Percentiles rank a stretch among this genome's conserved stretches.
Evolutionary conservation across 2,888 invertebrate genomes (phyloP).

Genomic region (Apotomis capreana): DNA sequence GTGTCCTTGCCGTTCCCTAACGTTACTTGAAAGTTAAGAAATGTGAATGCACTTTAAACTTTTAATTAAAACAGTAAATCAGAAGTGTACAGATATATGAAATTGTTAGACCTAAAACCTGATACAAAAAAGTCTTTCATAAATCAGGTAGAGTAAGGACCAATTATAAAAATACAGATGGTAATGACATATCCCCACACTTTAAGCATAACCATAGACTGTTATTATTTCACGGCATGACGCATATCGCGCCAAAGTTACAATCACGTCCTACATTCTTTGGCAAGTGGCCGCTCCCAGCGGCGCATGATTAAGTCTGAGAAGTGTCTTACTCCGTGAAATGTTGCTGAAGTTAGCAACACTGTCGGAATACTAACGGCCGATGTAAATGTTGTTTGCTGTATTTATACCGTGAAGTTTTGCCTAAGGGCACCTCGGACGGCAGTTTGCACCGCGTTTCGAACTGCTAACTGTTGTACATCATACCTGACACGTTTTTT

Average conservation of each 20-base stretch:
- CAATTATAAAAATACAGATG: too few species aligned
- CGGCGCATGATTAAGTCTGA: conserved; percentile 64
- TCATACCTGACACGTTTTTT: conserved; percentile 50
- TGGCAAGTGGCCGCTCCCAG: conserved; percentile 39
- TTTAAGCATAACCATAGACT: too few species aligned
- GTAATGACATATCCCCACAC: too few species aligned
- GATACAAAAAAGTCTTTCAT: too few species aligned
- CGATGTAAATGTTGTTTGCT: conserved; percentile 67
- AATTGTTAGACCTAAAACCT: too few species aligned
- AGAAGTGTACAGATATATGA: too few species aligned
- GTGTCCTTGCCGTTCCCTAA: too few species aligned
- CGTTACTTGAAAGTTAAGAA: too few species aligned
- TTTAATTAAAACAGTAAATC: too few species aligned
- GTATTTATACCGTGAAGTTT: conserved; percentile 62
- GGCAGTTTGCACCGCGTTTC: conserved; percentile 51
- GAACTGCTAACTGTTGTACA: conserved; percentile 54
- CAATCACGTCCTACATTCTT: conserved; percentile 37
- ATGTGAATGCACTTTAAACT: too few species aligned
- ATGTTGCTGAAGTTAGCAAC: conserved; percentile 67
- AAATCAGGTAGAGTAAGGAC: too few species aligned
- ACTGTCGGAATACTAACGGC: conserved; percentile 64
- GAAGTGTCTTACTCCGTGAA: conserved; percentile 68
- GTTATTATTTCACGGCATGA: neutral
- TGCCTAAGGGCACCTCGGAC: conserved; percentile 50
- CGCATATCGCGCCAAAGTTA: conserved; percentile 31